These are phyloP conservation scores for Lophochroa leadbeateri DNA, from an alignment of 2,113 vertebrate genomes.

Conservation along the genomic window DNA sequence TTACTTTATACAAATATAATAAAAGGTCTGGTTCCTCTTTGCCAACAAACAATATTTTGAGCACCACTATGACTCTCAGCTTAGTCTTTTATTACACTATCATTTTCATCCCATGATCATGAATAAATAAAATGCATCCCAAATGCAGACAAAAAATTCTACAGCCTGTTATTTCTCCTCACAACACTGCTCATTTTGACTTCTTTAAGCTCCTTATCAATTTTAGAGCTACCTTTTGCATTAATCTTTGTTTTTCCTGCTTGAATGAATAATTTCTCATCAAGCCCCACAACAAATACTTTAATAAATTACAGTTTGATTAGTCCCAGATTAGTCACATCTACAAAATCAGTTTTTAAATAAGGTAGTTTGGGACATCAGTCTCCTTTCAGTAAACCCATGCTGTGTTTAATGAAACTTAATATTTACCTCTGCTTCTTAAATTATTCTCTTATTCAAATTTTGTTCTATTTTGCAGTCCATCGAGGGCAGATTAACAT, in stretches of 20 bases:
- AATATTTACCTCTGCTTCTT: not conserved
- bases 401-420: slow-evolving; percentile 22
- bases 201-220: not conserved
- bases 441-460: slow-evolving; percentile 2
- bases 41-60: not conserved
- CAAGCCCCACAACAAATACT: slow-evolving; percentile 16
- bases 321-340: not conserved
- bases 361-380: not conserved
- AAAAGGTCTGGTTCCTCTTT: not conserved
- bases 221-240: not conserved
- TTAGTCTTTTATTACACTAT: not conserved
- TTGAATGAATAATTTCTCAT: slow-evolving; percentile 17
- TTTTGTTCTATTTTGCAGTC: not conserved
- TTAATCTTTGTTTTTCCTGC: not conserved
- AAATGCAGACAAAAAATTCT: not conserved
- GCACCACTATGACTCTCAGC: not conserved
- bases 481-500: not conserved
- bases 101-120: not conserved
- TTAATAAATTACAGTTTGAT: slow-evolving; percentile 42
- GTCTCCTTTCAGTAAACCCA: slow-evolving; percentile 9
- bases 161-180: not conserved
- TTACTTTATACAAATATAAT: not conserved
- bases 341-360: slow-evolving; percentile 26
- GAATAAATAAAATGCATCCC: not conserved
- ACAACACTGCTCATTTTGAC: not conserved